phyloP scores from a whole-genome alignment of 2,888 invertebrate genomes.

The Polymixis lichenea region DNA sequence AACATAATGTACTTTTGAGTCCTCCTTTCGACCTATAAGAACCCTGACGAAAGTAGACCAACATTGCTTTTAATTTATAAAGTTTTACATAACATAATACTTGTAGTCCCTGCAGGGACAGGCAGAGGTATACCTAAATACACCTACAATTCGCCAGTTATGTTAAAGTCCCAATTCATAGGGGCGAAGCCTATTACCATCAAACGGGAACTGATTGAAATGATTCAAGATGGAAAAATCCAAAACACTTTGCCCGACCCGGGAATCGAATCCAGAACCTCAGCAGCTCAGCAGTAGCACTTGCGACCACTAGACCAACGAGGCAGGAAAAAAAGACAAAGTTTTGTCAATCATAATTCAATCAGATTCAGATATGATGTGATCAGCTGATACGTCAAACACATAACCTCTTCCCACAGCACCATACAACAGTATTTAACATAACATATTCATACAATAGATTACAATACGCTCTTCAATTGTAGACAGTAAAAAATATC shows the following conservation, averaged over 20 bases:
- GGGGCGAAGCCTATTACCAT: too few relatives aligned
- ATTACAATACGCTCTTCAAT: conserved; percentile 45
- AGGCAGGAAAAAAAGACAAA: neutral
- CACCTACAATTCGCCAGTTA: too few relatives aligned
- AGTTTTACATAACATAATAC: too few relatives aligned
- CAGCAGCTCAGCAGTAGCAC: neutral
- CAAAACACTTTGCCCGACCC: neutral
- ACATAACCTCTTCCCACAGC: conserved; percentile 8
- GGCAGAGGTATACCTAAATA: too few relatives aligned
- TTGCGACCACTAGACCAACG: neutral
- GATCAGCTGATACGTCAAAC: conserved; percentile 13
- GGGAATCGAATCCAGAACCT: neutral
- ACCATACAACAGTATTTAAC: conserved; percentile 20
- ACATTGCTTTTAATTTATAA: too few relatives aligned
- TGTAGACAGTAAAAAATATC: conserved; percentile 44
- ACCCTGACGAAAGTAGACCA: too few relatives aligned
- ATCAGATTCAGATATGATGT: conserved; percentile 9
- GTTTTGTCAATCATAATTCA: neutral
- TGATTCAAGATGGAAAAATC: neutral
- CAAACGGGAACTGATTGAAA: too few relatives aligned
- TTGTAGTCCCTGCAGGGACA: too few relatives aligned
- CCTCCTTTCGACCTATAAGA: too few relatives aligned
- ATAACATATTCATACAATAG: conserved; percentile 52
- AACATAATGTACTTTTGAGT: too few relatives aligned
- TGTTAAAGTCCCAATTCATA: too few relatives aligned